Base-by-base conservation (phyloP, 2,888 invertebrate species). In the Agriopis aurantiaria region DNA sequence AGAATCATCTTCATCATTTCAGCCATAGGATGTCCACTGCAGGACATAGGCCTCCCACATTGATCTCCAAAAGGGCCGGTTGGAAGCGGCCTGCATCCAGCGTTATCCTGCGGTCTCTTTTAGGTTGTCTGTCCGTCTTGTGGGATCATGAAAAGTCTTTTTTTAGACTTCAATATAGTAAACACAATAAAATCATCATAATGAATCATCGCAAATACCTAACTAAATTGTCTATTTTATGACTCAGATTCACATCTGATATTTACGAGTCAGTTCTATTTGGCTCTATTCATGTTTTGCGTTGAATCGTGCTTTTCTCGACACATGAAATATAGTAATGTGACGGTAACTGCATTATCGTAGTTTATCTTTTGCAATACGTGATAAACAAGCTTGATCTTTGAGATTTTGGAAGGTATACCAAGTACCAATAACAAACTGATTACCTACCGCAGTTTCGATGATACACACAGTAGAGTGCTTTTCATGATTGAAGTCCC, bases 331-430 rank as follows among this genome's bases (percentile, higher is more conserved):
- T 71, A 64, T 59, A 10, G 45, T 64, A 48, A 59, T 68, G 40
- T 62, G 9, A 17, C 11, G 33, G 53, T 43, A 45, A 52, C 59
- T 66, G 68, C 68, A 65, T 55, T 58, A 65, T 61, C 59, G 51
- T 53, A 64, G 52, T 72, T 70, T 61, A 46, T 40, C 41, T 69
- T 69, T 61, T 65, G 70, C 51, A 71, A 70, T 64, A 11, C 1
- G 14, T 52, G 9, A 63, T 58, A 58, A 71, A 71, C 53, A 52
- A 49, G 52, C 41, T 49, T 73, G 71, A 58, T 69, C 61, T 68
- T 75, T 75, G 23, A 14, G 7, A 55, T 46, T 9, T 33, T 5
- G 33, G 33, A 33, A 33, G 33, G 33, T 33, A 33, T 33, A 33
- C 3, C 33, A 3, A 33, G 33, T 33, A 33, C 33, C 33, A 33